These are phyloP conservation scores for Microcebus murinus DNA, from an alignment of 2,113 vertebrate genomes.

Conservation along the genomic window DNA sequence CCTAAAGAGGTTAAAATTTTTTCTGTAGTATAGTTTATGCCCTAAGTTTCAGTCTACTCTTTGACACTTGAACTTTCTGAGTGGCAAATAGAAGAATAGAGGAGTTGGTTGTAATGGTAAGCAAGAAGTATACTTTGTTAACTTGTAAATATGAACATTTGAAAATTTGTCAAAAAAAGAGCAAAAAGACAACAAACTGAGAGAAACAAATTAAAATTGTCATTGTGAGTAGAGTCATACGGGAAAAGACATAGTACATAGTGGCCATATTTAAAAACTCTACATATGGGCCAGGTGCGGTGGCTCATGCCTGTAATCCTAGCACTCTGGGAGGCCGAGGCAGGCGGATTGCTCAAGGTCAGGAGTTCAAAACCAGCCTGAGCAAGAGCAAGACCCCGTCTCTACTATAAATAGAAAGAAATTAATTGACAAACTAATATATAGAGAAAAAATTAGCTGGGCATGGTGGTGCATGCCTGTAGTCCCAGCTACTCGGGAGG, in stretches of 20 bases:
- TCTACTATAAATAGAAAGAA: too few species aligned
- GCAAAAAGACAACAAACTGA: neutral
- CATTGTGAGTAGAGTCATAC: neutral
- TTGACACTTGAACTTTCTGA: neutral
- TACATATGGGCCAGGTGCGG: too few species aligned
- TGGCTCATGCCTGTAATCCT: too few species aligned
- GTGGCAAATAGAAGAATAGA: neutral
- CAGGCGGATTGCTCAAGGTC: too few species aligned
- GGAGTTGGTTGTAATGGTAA: neutral
- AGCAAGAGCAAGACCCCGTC: too few species aligned
- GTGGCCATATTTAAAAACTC: neutral
- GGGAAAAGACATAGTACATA: neutral
- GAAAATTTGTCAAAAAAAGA: neutral
- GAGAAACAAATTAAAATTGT: neutral
- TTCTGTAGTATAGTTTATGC: neutral
- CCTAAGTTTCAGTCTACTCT: neutral
- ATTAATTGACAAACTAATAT: too few species aligned
- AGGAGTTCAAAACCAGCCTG: too few species aligned
- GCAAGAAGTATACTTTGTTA: neutral
- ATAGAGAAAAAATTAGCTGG: too few species aligned
- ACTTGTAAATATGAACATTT: neutral
- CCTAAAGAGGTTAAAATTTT: neutral
- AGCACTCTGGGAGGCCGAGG: too few species aligned
- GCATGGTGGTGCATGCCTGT: too few species aligned
- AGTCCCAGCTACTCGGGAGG: too few species aligned